Conservation (phyloP, 2,797 vertebrate genomes). For the Tokudaia tokunoshimensis region DNA sequence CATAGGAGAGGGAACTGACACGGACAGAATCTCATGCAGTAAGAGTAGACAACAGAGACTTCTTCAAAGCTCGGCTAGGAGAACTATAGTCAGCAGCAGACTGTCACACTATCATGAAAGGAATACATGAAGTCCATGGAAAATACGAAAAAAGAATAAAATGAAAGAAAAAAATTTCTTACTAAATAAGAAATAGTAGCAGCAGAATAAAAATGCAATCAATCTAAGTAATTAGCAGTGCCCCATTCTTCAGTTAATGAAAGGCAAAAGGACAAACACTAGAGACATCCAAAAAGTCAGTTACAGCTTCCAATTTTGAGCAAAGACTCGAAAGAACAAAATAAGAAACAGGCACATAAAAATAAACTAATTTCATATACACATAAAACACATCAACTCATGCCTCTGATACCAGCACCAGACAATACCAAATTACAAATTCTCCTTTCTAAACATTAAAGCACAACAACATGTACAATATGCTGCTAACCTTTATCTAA, state of each 20-base stretch:
- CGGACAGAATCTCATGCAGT: conserved; percentile 14
- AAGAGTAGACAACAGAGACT: not conserved
- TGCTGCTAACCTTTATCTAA: not conserved
- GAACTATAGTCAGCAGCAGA: conserved; percentile 9
- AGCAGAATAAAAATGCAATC: conserved; percentile 36
- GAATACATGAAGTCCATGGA: conserved; percentile 4
- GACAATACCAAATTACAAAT: conserved; percentile 9
- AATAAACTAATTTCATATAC: conserved; percentile 4
- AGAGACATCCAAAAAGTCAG: not conserved
- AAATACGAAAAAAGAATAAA: not conserved
- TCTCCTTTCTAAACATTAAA: conserved; percentile 28
- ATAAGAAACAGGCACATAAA: conserved; percentile 11
- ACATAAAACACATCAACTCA: not conserved
- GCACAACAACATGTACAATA: not conserved
- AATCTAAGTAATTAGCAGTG: conserved; percentile 7
- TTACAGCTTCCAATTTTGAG: not conserved
- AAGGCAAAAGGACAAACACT: not conserved
- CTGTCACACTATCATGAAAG: not conserved
- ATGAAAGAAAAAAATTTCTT: conserved; percentile 25
- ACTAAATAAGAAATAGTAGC: not conserved
- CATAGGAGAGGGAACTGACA: not conserved
- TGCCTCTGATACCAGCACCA: not conserved
- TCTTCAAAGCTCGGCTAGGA: not conserved
- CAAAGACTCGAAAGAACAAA: not conserved
- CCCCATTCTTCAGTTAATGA: not conserved